These are phyloP conservation scores for Sternarchorhynchus goeldii DNA, from an alignment of 2,797 vertebrate genomes.

Conservation along the genomic window DNA sequence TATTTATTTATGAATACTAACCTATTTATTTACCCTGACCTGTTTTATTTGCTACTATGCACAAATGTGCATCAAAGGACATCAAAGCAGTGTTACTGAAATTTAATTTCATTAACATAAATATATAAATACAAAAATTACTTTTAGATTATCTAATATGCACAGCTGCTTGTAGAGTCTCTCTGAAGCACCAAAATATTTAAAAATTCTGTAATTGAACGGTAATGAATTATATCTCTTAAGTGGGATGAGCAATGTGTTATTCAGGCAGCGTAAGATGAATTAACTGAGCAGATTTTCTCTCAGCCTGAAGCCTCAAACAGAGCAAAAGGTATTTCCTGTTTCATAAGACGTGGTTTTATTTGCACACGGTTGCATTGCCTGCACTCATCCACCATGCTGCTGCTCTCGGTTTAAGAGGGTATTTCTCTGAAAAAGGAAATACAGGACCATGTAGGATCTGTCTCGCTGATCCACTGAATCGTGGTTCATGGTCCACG, in stretches of 20 bases:
- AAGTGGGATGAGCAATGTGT: background rate
- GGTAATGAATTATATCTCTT: constrained; percentile 1
- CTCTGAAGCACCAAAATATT: background rate
- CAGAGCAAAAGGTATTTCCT: background rate
- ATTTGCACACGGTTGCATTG: background rate
- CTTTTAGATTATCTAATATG: too few species aligned
- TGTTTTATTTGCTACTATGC: too few species aligned
- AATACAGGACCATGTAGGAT: too few species aligned
- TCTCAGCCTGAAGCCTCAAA: constrained; percentile 17
- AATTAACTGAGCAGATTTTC: background rate
- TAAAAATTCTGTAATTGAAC: background rate
- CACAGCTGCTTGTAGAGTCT: background rate
- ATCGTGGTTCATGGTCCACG: background rate
- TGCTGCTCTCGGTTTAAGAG: too few species aligned
- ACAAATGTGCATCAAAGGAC: too few species aligned
- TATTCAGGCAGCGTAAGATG: background rate
- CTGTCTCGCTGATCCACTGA: too few species aligned
- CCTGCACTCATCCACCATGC: too few species aligned
- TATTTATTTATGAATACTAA: too few species aligned
- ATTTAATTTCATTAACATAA: too few species aligned
- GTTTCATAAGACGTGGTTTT: background rate
- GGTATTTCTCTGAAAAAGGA: too few species aligned
- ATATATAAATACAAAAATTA: too few species aligned
- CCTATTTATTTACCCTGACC: too few species aligned
- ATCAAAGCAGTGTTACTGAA: background rate